Conservation (phyloP, 2,113 vertebrate genomes). For the Colinus virginianus region DNA sequence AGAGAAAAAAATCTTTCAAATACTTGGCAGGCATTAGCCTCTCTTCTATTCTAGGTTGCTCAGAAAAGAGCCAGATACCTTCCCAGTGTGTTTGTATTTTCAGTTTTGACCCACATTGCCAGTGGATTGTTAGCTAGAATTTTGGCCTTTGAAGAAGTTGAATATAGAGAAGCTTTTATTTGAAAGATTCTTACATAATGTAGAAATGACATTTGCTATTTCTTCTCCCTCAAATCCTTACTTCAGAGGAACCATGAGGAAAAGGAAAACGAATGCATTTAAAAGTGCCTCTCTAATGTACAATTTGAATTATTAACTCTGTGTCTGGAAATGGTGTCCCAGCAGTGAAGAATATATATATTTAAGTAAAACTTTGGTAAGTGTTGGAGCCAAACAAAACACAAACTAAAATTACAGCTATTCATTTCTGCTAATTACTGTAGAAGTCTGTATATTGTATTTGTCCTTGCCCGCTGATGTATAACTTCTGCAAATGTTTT, state of each 20-base stretch:
- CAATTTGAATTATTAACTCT: slow-evolving; percentile 17
- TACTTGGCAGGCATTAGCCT: neutral
- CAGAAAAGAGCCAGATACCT: neutral
- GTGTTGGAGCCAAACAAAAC: neutral
- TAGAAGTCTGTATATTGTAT: neutral
- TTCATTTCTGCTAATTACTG: neutral
- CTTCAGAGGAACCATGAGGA: neutral
- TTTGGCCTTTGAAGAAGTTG: neutral
- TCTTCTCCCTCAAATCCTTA: neutral
- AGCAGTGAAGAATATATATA: neutral
- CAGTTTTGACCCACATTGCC: neutral
- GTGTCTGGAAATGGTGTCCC: neutral
- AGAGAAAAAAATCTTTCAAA: neutral
- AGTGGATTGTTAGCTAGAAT: neutral
- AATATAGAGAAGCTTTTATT: neutral
- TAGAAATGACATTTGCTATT: neutral
- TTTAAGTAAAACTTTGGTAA: neutral
- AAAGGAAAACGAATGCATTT: neutral
- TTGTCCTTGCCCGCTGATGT: neutral
- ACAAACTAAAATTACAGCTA: neutral
- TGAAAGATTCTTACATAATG: neutral
- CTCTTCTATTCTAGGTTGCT: neutral
- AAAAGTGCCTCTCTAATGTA: neutral
- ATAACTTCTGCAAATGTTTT: neutral
- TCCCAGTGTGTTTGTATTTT: neutral